Evolutionary conservation across 2,888 invertebrate species (phyloP).

Genomic region (Agonopterix alstromeriana): DNA sequence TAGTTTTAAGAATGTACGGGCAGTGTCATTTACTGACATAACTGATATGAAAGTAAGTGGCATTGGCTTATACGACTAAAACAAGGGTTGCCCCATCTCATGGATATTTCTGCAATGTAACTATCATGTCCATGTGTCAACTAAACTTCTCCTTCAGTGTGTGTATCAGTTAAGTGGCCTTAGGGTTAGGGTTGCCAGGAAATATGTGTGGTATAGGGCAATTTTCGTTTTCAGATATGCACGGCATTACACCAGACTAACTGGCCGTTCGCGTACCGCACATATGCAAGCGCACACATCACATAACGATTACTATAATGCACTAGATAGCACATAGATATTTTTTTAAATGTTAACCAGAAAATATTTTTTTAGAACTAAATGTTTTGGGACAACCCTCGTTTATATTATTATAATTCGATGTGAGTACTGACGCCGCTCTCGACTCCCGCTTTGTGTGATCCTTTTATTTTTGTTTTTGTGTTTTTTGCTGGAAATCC

Average conservation of each 20-base stretch:
- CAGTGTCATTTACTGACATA: conserved; percentile 37
- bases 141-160: conserved; percentile 67
- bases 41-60: conserved; percentile 27
- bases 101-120: conserved; percentile 71
- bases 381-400: conserved; percentile 77
- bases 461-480: conserved; percentile 23
- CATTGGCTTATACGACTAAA: conserved; percentile 52
- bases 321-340: conserved; percentile 76
- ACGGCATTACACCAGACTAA: conserved; percentile 77
- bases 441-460: conserved; percentile 63
- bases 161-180: conserved; percentile 53
- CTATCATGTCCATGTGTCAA: conserved; percentile 73
- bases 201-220: conserved; percentile 77
- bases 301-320: conserved; percentile 70
- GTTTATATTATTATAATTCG: conserved; percentile 59
- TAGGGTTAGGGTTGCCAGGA: conserved; percentile 63
- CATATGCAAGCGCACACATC: conserved; percentile 77
- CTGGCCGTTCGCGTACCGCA: conserved; percentile 77
- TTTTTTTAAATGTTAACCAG: conserved; percentile 59
- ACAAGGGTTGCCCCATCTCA: conserved; percentile 78
- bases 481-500: conserved; percentile 27
- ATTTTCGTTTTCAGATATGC: conserved; percentile 77
- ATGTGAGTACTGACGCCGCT: conserved; percentile 65
- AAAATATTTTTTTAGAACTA: conserved; percentile 51
- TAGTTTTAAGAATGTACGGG: conserved; percentile 46